Evolutionary conservation across 2,113 vertebrate genomes (phyloP).

Genomic region (Corythornis vintsioides): DNA sequence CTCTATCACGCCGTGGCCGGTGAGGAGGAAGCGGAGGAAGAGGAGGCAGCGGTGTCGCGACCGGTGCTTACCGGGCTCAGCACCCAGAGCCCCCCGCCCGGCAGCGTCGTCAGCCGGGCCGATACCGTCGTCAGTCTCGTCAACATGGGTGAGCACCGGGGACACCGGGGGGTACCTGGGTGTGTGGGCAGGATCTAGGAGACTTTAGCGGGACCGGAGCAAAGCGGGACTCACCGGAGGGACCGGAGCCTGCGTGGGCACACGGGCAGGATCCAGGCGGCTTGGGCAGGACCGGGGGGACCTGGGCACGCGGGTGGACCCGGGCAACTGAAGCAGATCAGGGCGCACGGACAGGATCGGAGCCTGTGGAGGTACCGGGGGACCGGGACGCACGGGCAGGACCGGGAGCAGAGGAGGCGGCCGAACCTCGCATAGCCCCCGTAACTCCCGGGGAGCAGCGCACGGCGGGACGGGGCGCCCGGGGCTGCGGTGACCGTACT

Average conservation of each 20-base stretch:
- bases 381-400: neutral
- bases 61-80: constrained; percentile 80
- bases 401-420: neutral
- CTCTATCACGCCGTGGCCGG: constrained; percentile 89
- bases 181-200: neutral
- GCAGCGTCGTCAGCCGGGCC: constrained; percentile 83
- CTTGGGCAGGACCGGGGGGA: neutral
- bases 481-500: neutral
- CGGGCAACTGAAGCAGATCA: neutral
- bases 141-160: constrained; percentile 86
- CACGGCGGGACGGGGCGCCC: neutral
- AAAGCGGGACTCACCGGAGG: neutral
- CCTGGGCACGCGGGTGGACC: accelerated
- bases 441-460: neutral
- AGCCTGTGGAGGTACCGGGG: neutral
- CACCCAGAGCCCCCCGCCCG: constrained; percentile 79
- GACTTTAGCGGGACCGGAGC: neutral
- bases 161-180: too few relatives aligned
- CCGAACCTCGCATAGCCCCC: neutral
- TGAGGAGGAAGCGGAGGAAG: constrained; percentile 61
- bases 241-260: neutral
- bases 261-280: neutral
- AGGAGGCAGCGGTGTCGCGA: constrained; percentile 64
- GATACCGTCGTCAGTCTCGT: constrained; percentile 98
- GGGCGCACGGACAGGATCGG: neutral